A percentile compares a stretch with the other conserved stretches of the same genome.
Evolutionary conservation across 37 sponge, comb jelly and placozoan species (phyloP).

Genomic region (Ephydatia muelleri): DNA sequence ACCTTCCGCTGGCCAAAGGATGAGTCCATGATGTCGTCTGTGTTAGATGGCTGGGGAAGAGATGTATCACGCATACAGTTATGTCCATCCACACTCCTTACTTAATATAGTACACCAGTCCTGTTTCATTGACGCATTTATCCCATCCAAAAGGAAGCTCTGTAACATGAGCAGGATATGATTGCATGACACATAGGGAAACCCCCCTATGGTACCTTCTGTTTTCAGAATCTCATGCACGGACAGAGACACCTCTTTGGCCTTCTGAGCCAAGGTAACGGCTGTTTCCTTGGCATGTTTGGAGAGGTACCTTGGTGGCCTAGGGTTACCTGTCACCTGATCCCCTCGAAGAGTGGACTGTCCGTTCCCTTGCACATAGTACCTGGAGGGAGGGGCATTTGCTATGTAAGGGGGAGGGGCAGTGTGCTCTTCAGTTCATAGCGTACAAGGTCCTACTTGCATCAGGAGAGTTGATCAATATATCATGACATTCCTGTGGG

Average conservation of each 20-base stretch:
- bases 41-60: conserved; percentile 54
- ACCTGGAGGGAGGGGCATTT: conserved; percentile 21
- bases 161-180: not conserved
- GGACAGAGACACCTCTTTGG: conserved; percentile 53
- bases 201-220: conserved; percentile 52
- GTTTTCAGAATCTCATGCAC: conserved; percentile 50
- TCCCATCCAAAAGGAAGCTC: conserved; percentile 80
- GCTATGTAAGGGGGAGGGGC: not conserved
- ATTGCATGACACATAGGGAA: not conserved
- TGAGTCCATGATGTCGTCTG: conserved; percentile 68
- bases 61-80: not conserved
- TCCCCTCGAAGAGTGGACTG: conserved; percentile 64
- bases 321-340: conserved; percentile 74
- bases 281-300: conserved; percentile 61
- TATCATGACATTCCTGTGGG: conserved; percentile 67
- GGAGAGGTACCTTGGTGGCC: conserved; percentile 76
- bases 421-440: not conserved
- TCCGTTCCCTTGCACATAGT: conserved; percentile 67
- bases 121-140: conserved; percentile 61
- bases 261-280: conserved; percentile 71
- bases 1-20: conserved; percentile 28
- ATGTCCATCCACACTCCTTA: conserved; percentile 21
- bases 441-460: conserved; percentile 39
- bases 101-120: conserved; percentile 72
- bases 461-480: conserved; percentile 57